Base-by-base conservation (phyloP, 2,113 vertebrate genomes). In the Ornithorhynchus anatinus region DNA sequence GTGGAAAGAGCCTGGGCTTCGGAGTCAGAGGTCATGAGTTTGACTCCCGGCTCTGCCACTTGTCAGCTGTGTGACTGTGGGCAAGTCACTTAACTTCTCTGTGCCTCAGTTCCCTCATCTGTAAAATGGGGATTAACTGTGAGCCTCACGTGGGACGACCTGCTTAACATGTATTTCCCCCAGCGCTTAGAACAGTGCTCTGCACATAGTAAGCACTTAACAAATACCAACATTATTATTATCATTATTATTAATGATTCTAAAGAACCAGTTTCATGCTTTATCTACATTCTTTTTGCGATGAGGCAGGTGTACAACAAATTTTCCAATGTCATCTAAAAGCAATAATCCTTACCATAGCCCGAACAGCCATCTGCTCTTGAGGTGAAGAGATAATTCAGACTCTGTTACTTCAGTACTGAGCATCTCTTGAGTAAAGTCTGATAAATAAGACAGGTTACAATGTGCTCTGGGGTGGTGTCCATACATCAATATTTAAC, bases 391-490 rank as follows among this genome's bases (percentile, higher is more conserved):
- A 88, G 91, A 91, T 92, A 92, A 92, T 84, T 82, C 70, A 82
- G 75, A 38, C 66, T 86, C 72, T 73, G 82, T 73, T 38, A 84
- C 66, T 20, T 16, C 48, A 79, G 64, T 56, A 71, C 74, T 75
- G 72, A 82, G 53, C 53, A 77, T 74, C 63, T 14, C 25, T 69
- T 71, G 52, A 85, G 77, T 31, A 87, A 89, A 90, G 72, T 61
- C 78, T 90, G 89, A 90, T 92, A 93, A 94, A 92, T 84, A 38
- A 79, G 79, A 88, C 75, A 74, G 82, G 84, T 86, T 87, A 74
- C 59, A 22, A 45, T 29, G 58, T 53, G 53, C 67, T 71, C 33
- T 38, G 32, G 25, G 36, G 39, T 15, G 69, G 59, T 72, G 79
- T 91, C 82, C 88, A 78, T 77, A 59, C 50, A 87, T 71, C 70